A percentile compares a stretch with the other conserved stretches of the same genome.
Evolutionary conservation across 2,113 vertebrate species (phyloP).

Genomic region (Atractosteus spatula): DNA sequence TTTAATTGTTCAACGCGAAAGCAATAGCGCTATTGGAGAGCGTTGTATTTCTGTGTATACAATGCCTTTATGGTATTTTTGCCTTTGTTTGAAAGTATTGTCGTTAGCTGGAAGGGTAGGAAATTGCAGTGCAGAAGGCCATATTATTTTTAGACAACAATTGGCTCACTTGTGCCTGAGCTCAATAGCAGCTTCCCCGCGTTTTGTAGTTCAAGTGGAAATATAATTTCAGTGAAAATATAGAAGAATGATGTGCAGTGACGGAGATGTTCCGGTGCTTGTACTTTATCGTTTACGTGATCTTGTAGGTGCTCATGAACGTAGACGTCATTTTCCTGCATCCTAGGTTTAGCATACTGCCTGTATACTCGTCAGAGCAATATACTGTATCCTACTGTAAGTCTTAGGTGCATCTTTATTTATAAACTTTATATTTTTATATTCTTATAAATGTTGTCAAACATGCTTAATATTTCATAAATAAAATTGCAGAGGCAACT

Average conservation of each 20-base stretch:
- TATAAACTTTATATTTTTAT: no score
- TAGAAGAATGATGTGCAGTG: not conserved
- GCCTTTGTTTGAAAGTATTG: slow-evolving; percentile 13
- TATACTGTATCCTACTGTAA: no score
- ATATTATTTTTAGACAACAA: slow-evolving; percentile 19
- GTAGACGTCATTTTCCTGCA: no score
- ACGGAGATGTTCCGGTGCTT: no score
- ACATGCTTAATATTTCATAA: no score
- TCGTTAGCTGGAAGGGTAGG: not conserved
- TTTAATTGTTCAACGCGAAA: not conserved
- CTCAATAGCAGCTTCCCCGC: slow-evolving; percentile 2
- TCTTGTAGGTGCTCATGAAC: no score
- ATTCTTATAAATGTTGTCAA: no score
- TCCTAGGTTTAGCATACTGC: no score
- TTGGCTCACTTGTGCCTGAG: slow-evolving; percentile 6
- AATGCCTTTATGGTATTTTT: not conserved
- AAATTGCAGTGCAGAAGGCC: slow-evolving; percentile 21
- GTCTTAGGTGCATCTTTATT: no score
- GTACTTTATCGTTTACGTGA: no score
- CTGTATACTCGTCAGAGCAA: no score
- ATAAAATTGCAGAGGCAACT: no score
- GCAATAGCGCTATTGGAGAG: not conserved
- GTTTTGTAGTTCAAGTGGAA: not conserved
- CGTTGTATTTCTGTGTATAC: not conserved
- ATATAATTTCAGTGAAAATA: not conserved